Conservation (phyloP, 2,888 invertebrate genomes). For the Quadroppia sp. region DNA sequence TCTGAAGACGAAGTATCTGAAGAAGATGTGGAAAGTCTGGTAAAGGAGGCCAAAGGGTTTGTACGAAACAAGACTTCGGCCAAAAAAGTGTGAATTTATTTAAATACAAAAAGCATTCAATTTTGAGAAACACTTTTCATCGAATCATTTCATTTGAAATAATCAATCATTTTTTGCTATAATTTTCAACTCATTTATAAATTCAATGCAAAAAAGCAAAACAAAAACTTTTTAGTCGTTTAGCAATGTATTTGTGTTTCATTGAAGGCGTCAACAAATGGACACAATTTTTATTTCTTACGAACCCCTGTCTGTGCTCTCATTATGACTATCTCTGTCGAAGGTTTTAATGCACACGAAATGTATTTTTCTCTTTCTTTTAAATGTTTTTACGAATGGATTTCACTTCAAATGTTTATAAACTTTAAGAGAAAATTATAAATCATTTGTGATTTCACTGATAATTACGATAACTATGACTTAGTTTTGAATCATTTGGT, state of each 20-base stretch:
- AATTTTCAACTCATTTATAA: constrained; percentile 25
- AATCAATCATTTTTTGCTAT: constrained; percentile 12
- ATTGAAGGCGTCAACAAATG: too few species aligned
- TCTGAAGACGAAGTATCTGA: constrained; percentile 47
- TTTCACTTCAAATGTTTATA: not conserved
- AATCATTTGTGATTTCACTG: not conserved
- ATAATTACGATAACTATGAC: not conserved
- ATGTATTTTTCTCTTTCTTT: not conserved
- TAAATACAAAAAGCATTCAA: not conserved
- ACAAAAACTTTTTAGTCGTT: not conserved
- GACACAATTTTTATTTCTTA: not conserved
- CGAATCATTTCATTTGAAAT: constrained; percentile 6
- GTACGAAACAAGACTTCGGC: constrained; percentile 31
- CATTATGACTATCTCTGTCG: not conserved
- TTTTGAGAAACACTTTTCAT: not conserved
- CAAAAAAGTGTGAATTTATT: constrained; percentile 30
- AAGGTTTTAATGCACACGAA: constrained; percentile 11
- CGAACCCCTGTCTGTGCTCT: not conserved
- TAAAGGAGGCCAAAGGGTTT: constrained; percentile 45
- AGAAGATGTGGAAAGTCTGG: constrained; percentile 46
- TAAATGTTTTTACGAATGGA: not conserved
- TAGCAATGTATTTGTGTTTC: not conserved
- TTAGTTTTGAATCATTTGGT: not conserved
- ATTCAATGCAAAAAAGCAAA: not conserved
- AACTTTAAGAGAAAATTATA: not conserved